These are phyloP conservation scores for Lysandra coridon DNA, from an alignment of 2,888 invertebrate genomes.

Conservation along the genomic window DNA sequence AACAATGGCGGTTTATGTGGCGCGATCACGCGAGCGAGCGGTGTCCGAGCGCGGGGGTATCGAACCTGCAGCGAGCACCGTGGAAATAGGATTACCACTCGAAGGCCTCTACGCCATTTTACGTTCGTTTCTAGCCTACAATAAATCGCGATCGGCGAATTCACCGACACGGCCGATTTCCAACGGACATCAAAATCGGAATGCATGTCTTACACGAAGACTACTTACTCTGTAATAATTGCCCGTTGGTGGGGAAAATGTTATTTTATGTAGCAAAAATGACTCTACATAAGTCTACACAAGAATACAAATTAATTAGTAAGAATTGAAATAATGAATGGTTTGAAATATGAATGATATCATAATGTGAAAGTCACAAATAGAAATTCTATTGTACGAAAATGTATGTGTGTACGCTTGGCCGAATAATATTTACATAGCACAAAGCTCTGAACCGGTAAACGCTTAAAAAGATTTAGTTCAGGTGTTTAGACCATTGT, in stretches of 20 bases:
- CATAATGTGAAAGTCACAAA: conserved; percentile 20
- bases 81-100: conserved; percentile 75
- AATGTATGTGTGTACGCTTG: conserved; percentile 31
- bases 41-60: conserved; percentile 55
- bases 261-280: neutral
- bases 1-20: conserved; percentile 46
- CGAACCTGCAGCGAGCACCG: conserved; percentile 70
- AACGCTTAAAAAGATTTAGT: conserved; percentile 27
- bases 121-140: conserved; percentile 56
- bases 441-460: conserved; percentile 14
- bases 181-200: conserved; percentile 16
- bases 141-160: conserved; percentile 40
- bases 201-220: conserved; percentile 10
- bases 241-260: neutral
- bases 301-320: neutral
- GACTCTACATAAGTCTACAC: neutral
- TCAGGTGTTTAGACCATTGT: conserved; percentile 44
- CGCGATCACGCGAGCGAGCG: conserved; percentile 56
- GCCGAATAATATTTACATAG: conserved; percentile 7
- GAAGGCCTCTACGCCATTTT: conserved; percentile 64
- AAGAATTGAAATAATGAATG: neutral
- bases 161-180: conserved; percentile 11
- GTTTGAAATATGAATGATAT: neutral
- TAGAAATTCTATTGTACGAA: conserved; percentile 23
- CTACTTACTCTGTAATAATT: neutral